Evolutionary conservation across 2,888 invertebrate genomes (phyloP).

Genomic region (Tigriopus californicus): DNA sequence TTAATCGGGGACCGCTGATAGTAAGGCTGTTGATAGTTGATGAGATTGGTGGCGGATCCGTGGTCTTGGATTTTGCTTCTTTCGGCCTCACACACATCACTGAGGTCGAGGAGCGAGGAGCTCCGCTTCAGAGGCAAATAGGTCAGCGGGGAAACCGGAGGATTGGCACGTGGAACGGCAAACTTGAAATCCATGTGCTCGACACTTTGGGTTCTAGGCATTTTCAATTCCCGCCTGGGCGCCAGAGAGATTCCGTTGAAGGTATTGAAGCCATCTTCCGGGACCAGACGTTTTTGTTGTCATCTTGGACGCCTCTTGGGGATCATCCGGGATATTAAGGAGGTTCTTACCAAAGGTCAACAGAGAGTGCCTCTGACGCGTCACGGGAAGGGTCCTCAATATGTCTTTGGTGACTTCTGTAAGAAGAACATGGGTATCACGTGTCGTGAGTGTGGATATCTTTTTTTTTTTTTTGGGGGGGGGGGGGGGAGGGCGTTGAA

Average conservation of each 20-base stretch:
- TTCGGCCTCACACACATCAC: slow-evolving; percentile 4
- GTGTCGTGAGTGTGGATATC: no score
- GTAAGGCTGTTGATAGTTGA: not conserved
- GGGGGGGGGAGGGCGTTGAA: not conserved
- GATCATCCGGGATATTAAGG: not conserved
- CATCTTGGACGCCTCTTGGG: no score
- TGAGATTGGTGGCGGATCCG: not conserved
- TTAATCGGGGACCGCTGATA: not conserved
- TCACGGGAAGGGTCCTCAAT: not conserved
- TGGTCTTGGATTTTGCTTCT: not conserved
- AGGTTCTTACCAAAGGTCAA: slow-evolving; percentile 14
- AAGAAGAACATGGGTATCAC: not conserved
- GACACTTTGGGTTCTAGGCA: not conserved
- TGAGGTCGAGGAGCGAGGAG: slow-evolving; percentile 3
- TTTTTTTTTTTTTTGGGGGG: not conserved
- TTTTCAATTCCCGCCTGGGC: not conserved
- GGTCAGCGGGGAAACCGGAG: not conserved
- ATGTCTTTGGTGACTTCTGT: slow-evolving; percentile 1
- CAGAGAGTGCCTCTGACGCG: slow-evolving; percentile 9
- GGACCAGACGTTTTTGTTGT: not conserved
- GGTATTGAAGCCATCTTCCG: not conserved
- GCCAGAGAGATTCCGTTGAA: not conserved
- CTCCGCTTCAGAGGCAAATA: not conserved
- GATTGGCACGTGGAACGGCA: not conserved
- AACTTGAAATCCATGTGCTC: not conserved